Percentiles rank a stretch among this genome's conserved stretches.
These are phyloP conservation scores for Falco biarmicus DNA, from an alignment of 2,797 vertebrate genomes.

Conservation along the genomic window DNA sequence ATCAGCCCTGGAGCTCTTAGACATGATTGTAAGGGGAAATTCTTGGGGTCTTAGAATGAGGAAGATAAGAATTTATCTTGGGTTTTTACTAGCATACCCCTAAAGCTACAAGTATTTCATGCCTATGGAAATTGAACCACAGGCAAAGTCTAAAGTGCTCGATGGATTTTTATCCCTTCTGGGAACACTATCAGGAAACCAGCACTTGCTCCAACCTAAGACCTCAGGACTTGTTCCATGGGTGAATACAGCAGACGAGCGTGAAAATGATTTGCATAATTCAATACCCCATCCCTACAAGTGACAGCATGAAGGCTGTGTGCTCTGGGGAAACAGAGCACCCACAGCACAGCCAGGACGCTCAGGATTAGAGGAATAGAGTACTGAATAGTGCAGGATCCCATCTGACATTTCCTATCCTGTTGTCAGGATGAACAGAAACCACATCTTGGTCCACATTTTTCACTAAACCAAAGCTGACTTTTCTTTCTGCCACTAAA, in stretches of 20 bases:
- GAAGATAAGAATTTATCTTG: not conserved
- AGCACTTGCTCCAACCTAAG: not conserved
- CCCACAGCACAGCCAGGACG: fast-evolving
- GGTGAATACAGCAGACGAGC: not conserved
- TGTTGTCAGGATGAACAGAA: not conserved
- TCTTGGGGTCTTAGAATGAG: not conserved
- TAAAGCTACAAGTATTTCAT: not conserved
- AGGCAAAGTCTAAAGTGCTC: not conserved
- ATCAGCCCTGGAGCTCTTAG: not conserved
- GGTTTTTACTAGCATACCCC: not conserved
- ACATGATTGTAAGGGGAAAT: not conserved
- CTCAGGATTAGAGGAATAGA: fast-evolving
- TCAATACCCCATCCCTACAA: not conserved
- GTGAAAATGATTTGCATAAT: not conserved
- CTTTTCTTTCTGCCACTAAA: not conserved
- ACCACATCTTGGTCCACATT: not conserved
- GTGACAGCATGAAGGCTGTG: fast-evolving
- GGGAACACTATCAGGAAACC: not conserved
- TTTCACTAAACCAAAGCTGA: no score
- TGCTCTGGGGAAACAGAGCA: fast-evolving
- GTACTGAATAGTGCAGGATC: not conserved
- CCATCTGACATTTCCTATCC: no score
- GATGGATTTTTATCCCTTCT: not conserved
- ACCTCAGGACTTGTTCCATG: fast-evolving
- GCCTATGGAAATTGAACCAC: not conserved